These are phyloP conservation scores for Castor canadensis DNA, from an alignment of 2,113 vertebrate species.

Conservation along the genomic window DNA sequence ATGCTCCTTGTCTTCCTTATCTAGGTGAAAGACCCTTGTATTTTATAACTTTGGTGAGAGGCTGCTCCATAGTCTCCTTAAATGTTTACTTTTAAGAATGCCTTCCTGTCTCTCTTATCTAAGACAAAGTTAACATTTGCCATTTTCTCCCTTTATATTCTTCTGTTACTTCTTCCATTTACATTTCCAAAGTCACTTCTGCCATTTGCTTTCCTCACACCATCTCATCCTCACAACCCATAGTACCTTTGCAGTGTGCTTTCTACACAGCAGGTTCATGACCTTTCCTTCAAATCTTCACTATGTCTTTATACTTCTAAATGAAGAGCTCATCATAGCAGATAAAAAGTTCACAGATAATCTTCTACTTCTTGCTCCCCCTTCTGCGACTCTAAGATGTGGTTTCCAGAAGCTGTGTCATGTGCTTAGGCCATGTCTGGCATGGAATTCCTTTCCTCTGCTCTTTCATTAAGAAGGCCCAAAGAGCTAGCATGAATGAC, in stretches of 20 bases:
- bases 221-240: background rate
- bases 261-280: background rate
- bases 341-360: background rate
- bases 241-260: background rate
- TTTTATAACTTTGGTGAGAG: too few relatives aligned
- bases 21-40: too few relatives aligned
- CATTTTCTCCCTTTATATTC: too few relatives aligned
- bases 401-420: rapidly evolving
- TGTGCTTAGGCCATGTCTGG: rapidly evolving
- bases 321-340: too few relatives aligned
- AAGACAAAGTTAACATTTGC: too few relatives aligned
- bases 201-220: background rate
- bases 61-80: too few relatives aligned
- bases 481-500: background rate
- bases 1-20: too few relatives aligned
- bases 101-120: too few relatives aligned
- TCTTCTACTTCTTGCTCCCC: background rate
- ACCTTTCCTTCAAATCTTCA: background rate
- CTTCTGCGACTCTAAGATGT: rapidly evolving
- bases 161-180: background rate
- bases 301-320: too few relatives aligned
- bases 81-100: too few relatives aligned
- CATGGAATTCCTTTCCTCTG: background rate
- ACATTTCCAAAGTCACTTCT: rapidly evolving
- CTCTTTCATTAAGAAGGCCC: too few relatives aligned